Percentiles rank a stretch among this genome's conserved stretches.
Evolutionary conservation across 2,113 vertebrate genomes (phyloP).

Genomic region (Actenoides hombroni): DNA sequence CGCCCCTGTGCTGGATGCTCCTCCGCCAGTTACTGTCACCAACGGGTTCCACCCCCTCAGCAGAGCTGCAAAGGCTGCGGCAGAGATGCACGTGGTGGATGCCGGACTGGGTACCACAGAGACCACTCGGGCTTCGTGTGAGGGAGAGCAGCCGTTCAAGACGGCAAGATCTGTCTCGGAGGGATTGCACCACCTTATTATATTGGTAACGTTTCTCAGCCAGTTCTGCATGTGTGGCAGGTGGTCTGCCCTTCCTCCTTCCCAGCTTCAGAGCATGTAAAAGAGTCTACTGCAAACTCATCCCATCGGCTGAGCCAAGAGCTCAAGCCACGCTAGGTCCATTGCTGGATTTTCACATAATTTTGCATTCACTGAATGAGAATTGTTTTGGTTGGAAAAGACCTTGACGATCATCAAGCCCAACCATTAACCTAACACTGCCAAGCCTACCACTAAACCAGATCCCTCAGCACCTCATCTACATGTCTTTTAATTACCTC

Average conservation of each 20-base stretch:
- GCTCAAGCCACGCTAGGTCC: background rate
- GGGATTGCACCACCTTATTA: background rate
- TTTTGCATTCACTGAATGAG: background rate
- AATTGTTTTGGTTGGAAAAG: no score
- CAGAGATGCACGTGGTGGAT: background rate
- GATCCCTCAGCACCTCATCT: no score
- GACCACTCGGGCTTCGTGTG: accelerated
- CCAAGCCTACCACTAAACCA: no score
- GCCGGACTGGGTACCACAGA: background rate
- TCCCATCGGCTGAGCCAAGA: background rate
- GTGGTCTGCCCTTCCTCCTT: background rate
- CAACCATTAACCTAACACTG: no score
- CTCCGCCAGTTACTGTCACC: conserved; percentile 14
- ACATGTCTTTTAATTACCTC: no score
- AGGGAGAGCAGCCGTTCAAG: background rate
- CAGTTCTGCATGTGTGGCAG: background rate
- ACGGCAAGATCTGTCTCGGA: background rate
- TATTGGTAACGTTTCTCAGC: accelerated
- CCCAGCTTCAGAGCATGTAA: background rate
- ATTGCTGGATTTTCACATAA: background rate
- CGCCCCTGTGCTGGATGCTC: background rate
- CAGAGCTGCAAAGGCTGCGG: background rate
- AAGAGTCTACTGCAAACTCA: background rate
- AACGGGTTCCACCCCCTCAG: background rate
- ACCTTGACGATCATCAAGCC: no score